These are phyloP conservation scores for Epinephelus fuscoguttatus DNA, from an alignment of 2,113 vertebrate genomes.

Conservation along the genomic window DNA sequence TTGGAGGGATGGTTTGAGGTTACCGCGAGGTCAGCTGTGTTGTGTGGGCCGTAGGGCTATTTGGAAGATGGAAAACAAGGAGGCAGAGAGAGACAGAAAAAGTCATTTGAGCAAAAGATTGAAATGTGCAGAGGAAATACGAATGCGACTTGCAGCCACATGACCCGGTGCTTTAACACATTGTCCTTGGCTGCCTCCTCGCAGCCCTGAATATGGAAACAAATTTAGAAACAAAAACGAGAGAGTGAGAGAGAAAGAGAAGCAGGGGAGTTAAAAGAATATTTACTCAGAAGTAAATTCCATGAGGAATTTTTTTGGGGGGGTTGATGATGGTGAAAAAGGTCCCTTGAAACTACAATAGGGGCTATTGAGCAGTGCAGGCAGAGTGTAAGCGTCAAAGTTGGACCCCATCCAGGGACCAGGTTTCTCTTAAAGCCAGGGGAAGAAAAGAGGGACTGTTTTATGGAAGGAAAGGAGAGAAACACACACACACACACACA, in stretches of 20 bases:
- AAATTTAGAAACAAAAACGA: conserved; percentile 66
- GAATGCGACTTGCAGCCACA: conserved; percentile 34
- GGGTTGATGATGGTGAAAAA: conserved; percentile 82
- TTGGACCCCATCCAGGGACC: conserved; percentile 71
- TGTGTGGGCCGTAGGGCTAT: conserved; percentile 23
- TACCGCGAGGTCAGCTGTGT: conserved; percentile 60
- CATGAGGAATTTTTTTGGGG: conserved; percentile 74
- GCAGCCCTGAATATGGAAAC: conserved; percentile 70
- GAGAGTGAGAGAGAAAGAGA: conserved; percentile 64
- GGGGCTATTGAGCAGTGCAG: conserved; percentile 82
- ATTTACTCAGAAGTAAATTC: conserved; percentile 86
- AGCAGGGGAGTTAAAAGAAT: conserved; percentile 74
- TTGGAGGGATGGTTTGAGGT: conserved; percentile 51
- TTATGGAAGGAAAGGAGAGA: conserved; percentile 65
- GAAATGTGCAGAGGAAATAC: conserved; percentile 27
- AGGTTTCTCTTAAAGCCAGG: conserved; percentile 75
- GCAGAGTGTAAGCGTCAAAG: conserved; percentile 65
- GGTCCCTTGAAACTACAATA: conserved; percentile 84
- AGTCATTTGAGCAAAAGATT: conserved; percentile 21
- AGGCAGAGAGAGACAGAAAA: not conserved
- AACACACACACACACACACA: not conserved
- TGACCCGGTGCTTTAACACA: conserved; percentile 47
- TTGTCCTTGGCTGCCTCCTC: conserved; percentile 57
- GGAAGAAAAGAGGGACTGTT: conserved; percentile 75
- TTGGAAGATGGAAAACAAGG: conserved; percentile 49